Evolutionary conservation across 2,888 invertebrate genomes (phyloP), one percentile per base, ranked within the genome.

Genomic region (Catocala nupta): DNA sequence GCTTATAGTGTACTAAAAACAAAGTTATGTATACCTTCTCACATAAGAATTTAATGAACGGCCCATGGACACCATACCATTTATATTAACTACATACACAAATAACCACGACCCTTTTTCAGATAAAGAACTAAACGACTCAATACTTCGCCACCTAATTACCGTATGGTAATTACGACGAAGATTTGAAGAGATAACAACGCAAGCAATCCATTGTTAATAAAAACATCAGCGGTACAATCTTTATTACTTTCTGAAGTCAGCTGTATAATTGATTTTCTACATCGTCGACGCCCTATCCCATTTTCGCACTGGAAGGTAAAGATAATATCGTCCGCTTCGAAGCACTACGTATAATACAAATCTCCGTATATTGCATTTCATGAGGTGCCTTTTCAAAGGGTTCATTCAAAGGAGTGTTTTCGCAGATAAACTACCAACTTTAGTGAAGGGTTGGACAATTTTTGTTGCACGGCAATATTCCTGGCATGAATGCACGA

Each of bases 241-340:
- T 81, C 84, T 83, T 83, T 84, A 84, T 85, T 81, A 85, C 77
- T 67, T 68, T 81, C 81, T 81, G 81, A 85, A 86, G 80, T 83
- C 83, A 81, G 73, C 82, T 85, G 82, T 81, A 82, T 87, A 87
- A 89, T 90, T 86, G 87, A 88, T 89, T 90, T 90, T 90, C 87
- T 87, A 82, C 87, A 66, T 77, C 84, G 78, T 44, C 80, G 82
- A 74, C 65, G 73, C 69, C 70, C 75, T 82, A 85, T 86, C 71
- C 81, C 81, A 88, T 89, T 87, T 89, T 83, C 85, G 73, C 71
- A 70, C 60, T 83, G 76, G 70, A 75, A 84, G 78, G 73, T 79
- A 80, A 75, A 80, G 80, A 82, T 80, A 77, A 74, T 80, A 80
- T 78, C 73, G 66, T 65, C 54, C 69, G 71, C 76, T 73, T 75